These are phyloP conservation scores for Clarias fuscus DNA, from an alignment of 2,797 vertebrate genomes.

Conservation along the genomic window DNA sequence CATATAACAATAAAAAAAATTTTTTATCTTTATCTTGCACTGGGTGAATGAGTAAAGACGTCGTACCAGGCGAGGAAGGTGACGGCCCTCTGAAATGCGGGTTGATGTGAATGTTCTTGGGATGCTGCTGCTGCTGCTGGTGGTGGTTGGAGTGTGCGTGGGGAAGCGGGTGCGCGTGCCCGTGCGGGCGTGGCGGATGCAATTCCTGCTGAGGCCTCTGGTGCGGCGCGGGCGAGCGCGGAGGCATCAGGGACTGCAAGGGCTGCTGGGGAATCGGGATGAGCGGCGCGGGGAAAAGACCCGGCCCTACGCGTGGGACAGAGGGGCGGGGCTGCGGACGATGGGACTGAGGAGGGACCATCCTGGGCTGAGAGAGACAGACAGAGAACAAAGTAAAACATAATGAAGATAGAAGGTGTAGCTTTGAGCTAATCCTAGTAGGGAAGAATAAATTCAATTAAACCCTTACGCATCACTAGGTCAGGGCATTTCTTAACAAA, in stretches of 20 bases:
- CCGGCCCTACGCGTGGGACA: conserved; percentile 63
- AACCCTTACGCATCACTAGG: neutral
- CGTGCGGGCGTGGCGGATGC: conserved; percentile 72
- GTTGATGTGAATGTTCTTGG: conserved; percentile 99
- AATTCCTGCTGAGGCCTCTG: conserved; percentile 84
- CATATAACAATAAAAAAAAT: no score
- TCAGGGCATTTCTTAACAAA: neutral
- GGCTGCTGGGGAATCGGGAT: conserved; percentile 74
- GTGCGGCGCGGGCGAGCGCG: conserved; percentile 80
- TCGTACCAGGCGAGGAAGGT: conserved; percentile 82
- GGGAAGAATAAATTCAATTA: conserved; percentile 20
- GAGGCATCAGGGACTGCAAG: conserved; percentile 87
- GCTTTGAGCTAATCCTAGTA: neutral
- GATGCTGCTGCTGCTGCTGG: conserved; percentile 83
- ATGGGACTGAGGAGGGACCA: conserved; percentile 64
- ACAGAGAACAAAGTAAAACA: conserved; percentile 37
- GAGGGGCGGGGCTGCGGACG: conserved; percentile 64
- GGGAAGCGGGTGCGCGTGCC: conserved; percentile 73
- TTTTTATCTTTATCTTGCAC: neutral
- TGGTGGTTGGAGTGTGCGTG: conserved; percentile 54
- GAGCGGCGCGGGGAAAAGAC: conserved; percentile 71
- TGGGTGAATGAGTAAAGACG: neutral
- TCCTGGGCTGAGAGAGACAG: conserved; percentile 56
- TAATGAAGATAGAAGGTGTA: neutral
- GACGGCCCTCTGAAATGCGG: conserved; percentile 96